A percentile compares a stretch with the other conserved stretches of the same genome.
Conservation (phyloP, 2,888 invertebrate species). For the Altica lythri region DNA sequence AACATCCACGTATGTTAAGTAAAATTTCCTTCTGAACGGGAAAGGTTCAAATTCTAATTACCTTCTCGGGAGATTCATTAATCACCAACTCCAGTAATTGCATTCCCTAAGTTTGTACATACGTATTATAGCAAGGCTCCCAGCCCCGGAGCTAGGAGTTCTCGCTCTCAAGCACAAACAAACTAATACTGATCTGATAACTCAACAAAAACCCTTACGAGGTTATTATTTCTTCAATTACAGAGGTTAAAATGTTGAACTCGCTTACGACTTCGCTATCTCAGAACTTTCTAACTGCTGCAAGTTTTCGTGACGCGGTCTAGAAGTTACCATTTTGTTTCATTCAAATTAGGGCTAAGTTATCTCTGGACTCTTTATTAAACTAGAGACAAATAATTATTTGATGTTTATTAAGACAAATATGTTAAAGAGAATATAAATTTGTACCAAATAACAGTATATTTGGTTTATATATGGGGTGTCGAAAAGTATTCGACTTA, state of each 20-base stretch:
- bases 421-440: too few species aligned
- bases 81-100: constrained; percentile 58
- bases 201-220: constrained; percentile 46
- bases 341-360: constrained; percentile 16
- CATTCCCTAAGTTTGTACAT: constrained; percentile 57
- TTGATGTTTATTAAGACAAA: constrained; percentile 3
- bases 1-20: constrained; percentile 1
- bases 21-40: constrained; percentile 42
- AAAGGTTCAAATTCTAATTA: constrained; percentile 58
- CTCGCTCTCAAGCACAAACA: constrained; percentile 40
- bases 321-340: constrained; percentile 23
- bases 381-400: constrained; percentile 1
- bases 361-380: constrained; percentile 12
- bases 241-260: constrained; percentile 19
- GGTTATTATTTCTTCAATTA: constrained; percentile 48
- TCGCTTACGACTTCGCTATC: constrained; percentile 7
- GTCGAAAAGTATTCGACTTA: too few species aligned
- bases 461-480: too few species aligned
- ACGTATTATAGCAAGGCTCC: constrained; percentile 48
- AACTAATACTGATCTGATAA: constrained; percentile 52
- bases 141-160: constrained; percentile 12
- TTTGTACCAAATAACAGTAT: too few species aligned
- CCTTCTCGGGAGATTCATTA: constrained; percentile 58
- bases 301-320: constrained; percentile 12
- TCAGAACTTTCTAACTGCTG: constrained; percentile 11